These are phyloP conservation scores for Bombus turneri DNA, from an alignment of 1,140 invertebrate species.

Conservation along the genomic window DNA sequence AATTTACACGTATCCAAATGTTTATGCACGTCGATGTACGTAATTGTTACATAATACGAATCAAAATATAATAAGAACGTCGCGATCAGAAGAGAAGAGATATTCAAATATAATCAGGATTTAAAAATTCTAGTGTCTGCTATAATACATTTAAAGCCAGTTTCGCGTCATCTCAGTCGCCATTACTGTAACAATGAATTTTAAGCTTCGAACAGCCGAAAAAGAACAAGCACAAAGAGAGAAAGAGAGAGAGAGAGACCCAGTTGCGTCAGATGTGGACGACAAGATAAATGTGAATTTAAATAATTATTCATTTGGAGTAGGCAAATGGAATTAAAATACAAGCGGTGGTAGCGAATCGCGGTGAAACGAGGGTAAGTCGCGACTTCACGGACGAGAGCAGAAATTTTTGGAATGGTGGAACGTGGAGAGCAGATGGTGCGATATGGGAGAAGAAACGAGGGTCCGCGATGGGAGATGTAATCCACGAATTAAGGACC, in stretches of 20 bases:
- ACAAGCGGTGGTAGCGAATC: constrained; percentile 30
- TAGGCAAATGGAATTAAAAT: constrained; percentile 57
- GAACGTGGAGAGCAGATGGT: constrained; percentile 14
- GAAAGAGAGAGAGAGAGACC: too few species aligned
- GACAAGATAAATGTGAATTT: constrained; percentile 39
- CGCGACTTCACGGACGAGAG: background rate
- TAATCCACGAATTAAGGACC: constrained; percentile 69
- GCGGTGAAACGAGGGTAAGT: background rate
- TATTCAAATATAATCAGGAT: background rate
- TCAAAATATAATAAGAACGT: too few species aligned
- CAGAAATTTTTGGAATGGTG: background rate
- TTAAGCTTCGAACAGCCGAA: background rate
- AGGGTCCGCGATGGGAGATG: constrained; percentile 19
- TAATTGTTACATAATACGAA: too few species aligned
- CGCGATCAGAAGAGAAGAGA: too few species aligned
- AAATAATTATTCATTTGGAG: constrained; percentile 65
- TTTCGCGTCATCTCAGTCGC: background rate
- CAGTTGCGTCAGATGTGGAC: constrained; percentile 20
- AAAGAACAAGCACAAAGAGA: too few species aligned
- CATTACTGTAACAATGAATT: background rate
- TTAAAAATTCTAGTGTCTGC: constrained; percentile 22
- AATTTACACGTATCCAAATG: too few species aligned
- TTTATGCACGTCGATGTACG: too few species aligned
- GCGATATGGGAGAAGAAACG: constrained; percentile 12
- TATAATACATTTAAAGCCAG: background rate